Conservation (phyloP, 2,888 invertebrate genomes). For the Drosophila mulleri region DNA sequence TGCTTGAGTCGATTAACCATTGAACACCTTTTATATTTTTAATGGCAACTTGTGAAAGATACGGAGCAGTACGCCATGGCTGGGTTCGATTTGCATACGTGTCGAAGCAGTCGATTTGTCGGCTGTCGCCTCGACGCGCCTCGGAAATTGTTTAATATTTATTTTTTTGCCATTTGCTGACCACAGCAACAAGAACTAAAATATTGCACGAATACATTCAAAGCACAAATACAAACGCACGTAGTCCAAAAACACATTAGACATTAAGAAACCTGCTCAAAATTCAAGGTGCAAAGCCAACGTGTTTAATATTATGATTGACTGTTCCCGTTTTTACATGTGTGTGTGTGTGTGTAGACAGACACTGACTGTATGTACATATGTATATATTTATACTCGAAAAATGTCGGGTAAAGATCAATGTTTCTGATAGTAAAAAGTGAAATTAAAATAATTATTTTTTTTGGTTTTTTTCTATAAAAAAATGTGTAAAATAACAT, state of each 20-base stretch:
- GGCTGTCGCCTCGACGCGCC: conserved; percentile 10
- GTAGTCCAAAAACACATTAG: conserved; percentile 30
- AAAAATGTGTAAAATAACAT: too few species aligned
- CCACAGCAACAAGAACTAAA: conserved; percentile 69
- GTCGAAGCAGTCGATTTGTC: conserved; percentile 7
- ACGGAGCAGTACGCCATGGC: conserved; percentile 14
- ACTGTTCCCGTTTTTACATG: conserved; percentile 7
- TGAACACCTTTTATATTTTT: conserved; percentile 49
- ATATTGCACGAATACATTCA: conserved; percentile 38
- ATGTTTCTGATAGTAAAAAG: conserved; percentile 1
- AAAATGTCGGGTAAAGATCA: conserved; percentile 9
- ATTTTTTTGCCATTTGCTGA: conserved; percentile 80
- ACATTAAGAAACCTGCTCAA: conserved; percentile 35
- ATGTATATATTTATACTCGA: neutral
- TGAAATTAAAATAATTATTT: neutral
- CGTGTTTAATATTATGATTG: conserved; percentile 32
- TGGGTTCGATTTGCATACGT: conserved; percentile 55
- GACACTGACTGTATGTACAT: neutral
- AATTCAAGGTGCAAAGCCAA: conserved; percentile 44
- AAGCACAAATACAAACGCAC: conserved; percentile 34
- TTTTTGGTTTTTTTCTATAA: too few species aligned
- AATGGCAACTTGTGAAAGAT: conserved; percentile 22
- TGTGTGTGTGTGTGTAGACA: neutral
- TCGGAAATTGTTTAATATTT: conserved; percentile 75
- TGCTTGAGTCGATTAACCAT: conserved; percentile 36